Evolutionary conservation across 2,797 vertebrate genomes (phyloP).

Genomic region (Astyanax mexicanus): DNA sequence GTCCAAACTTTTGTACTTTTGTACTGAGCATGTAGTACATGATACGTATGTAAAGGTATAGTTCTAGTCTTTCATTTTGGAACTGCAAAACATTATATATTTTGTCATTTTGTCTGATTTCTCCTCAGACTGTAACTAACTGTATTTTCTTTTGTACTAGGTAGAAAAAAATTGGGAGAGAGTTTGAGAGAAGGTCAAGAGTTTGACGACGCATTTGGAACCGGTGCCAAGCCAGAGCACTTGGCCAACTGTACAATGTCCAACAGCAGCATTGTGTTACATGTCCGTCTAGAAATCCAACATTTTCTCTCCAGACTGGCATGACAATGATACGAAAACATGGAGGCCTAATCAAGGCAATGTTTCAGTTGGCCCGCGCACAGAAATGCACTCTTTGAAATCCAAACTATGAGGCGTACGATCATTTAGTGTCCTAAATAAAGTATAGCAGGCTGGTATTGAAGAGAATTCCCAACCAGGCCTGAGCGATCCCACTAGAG

Average conservation of each 20-base stretch:
- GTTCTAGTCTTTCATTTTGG: too few relatives aligned
- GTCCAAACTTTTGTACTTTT: too few relatives aligned
- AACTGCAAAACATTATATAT: too few relatives aligned
- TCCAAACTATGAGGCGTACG: constrained; percentile 50
- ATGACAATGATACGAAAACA: constrained; percentile 54
- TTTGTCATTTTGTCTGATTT: too few relatives aligned
- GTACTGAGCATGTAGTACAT: too few relatives aligned
- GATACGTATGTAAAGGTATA: too few relatives aligned
- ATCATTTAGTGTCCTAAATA: constrained; percentile 45
- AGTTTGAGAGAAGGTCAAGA: constrained; percentile 12
- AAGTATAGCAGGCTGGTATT: constrained; percentile 35
- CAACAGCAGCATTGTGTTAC: constrained; percentile 47
- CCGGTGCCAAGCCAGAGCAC: constrained; percentile 14
- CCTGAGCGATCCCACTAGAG: constrained; percentile 43
- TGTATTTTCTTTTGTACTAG: not conserved
- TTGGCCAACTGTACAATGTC: constrained; percentile 25
- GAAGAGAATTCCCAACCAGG: constrained; percentile 42
- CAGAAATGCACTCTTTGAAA: constrained; percentile 52
- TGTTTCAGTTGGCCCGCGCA: constrained; percentile 58
- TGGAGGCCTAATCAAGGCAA: constrained; percentile 52
- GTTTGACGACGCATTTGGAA: constrained; percentile 29
- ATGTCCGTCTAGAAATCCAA: constrained; percentile 51
- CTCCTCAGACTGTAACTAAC: too few relatives aligned
- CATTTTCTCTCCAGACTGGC: constrained; percentile 49
- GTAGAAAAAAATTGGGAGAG: constrained; percentile 29